Conservation (phyloP, 2,888 invertebrate species). For the Hoplodrina ambigua region DNA sequence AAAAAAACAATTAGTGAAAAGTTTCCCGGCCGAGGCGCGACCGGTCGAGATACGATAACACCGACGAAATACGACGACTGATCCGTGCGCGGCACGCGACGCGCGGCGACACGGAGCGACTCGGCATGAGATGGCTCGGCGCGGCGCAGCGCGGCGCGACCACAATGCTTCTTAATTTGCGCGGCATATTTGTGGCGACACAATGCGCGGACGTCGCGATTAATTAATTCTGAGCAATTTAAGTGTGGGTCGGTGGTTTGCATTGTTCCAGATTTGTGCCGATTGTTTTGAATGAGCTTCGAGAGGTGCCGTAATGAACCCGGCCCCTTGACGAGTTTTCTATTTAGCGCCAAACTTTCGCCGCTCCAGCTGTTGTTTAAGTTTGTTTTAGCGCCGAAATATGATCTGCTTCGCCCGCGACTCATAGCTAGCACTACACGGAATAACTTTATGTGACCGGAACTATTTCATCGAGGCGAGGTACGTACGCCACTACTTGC, state of each 20-base stretch:
- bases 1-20: constrained; percentile 76
- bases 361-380: constrained; percentile 35
- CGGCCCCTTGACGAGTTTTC: constrained; percentile 57
- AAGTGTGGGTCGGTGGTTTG: constrained; percentile 62
- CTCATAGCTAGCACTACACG: background rate
- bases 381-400: constrained; percentile 44
- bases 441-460: constrained; percentile 2
- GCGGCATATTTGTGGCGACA: constrained; percentile 59
- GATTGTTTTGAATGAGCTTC: constrained; percentile 69
- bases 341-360: constrained; percentile 57
- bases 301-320: constrained; percentile 63
- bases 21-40: constrained; percentile 52
- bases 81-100: background rate
- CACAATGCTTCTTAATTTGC: constrained; percentile 63
- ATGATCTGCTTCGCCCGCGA: constrained; percentile 16
- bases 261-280: constrained; percentile 62
- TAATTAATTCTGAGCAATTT: constrained; percentile 72
- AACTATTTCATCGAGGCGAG: background rate
- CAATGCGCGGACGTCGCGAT: constrained; percentile 65
- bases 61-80: constrained; percentile 9
- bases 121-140: constrained; percentile 33
- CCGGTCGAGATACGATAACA: constrained; percentile 29
- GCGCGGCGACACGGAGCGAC: constrained; percentile 22
- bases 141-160: constrained; percentile 14
- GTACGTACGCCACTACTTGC: no score